phyloP scores from a whole-genome alignment of 2,113 vertebrate species.

The Channa maculata region DNA sequence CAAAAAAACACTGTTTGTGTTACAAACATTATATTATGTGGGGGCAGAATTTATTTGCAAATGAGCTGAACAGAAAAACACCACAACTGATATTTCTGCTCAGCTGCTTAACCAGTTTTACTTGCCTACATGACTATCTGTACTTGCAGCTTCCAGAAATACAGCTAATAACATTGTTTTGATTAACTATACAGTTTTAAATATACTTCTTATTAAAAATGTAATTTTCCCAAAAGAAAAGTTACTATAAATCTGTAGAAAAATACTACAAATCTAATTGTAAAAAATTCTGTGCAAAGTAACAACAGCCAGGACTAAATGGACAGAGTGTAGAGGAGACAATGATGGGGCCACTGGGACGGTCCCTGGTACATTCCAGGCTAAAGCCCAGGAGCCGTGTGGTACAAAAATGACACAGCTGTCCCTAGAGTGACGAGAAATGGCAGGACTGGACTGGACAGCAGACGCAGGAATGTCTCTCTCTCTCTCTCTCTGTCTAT shows the following conservation, averaged over 20 bases:
- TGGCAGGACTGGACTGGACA: slow-evolving; percentile 56
- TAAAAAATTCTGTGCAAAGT: not conserved
- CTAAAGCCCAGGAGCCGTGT: slow-evolving; percentile 52
- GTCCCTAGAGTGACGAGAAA: slow-evolving; percentile 51
- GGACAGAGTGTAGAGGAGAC: not conserved
- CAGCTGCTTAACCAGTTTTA: slow-evolving; percentile 8
- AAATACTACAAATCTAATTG: too few species aligned
- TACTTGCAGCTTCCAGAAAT: not conserved
- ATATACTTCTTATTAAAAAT: too few species aligned
- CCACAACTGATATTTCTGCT: not conserved
- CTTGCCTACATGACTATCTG: not conserved
- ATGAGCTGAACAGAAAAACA: not conserved
- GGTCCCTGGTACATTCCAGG: slow-evolving; percentile 58
- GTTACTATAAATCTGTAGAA: too few species aligned
- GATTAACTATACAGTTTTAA: too few species aligned
- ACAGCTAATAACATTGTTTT: too few species aligned
- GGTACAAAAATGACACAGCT: slow-evolving; percentile 75
- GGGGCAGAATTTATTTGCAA: too few species aligned
- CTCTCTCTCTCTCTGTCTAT: slow-evolving; percentile 8
- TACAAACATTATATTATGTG: too few species aligned
- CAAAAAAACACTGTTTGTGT: too few species aligned
- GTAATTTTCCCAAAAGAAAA: too few species aligned
- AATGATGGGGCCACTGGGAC: slow-evolving; percentile 17
- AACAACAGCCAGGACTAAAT: not conserved
- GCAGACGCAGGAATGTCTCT: slow-evolving; percentile 61